Conservation (phyloP, 2,797 vertebrate genomes). For the Cirrhinus mrigala region DNA sequence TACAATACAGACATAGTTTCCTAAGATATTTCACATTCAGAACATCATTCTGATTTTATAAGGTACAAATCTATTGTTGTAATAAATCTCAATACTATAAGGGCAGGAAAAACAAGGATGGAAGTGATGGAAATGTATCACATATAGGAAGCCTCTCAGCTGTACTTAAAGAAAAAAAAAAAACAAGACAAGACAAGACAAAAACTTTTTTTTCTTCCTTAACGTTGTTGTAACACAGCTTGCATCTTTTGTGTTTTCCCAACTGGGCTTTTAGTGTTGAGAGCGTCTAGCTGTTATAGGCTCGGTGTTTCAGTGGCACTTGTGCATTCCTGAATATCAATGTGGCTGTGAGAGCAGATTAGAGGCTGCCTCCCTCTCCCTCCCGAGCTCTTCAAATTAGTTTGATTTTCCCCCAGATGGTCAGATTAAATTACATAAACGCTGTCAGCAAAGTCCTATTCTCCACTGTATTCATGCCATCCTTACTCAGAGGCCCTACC, state of each 20-base stretch:
- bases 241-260: slow-evolving; percentile 45
- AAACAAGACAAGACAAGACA: not conserved
- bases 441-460: slow-evolving; percentile 85
- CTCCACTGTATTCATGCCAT: slow-evolving; percentile 79
- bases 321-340: slow-evolving; percentile 59
- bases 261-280: slow-evolving; percentile 38
- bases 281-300: slow-evolving; percentile 39
- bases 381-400: slow-evolving; percentile 73
- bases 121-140: not conserved
- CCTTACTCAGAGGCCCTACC: not conserved
- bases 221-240: slow-evolving; percentile 51
- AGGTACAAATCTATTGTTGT: slow-evolving; percentile 7
- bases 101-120: not conserved
- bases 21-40: slow-evolving; percentile 29
- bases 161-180: not conserved
- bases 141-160: not conserved
- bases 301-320: slow-evolving; percentile 44
- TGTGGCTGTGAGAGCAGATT: slow-evolving; percentile 51
- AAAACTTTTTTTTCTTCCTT: not conserved
- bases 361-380: slow-evolving; percentile 34
- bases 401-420: slow-evolving; percentile 90
- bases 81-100: slow-evolving; percentile 8
- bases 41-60: slow-evolving; percentile 6
- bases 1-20: slow-evolving; percentile 26
- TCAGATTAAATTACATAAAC: slow-evolving; percentile 90